Conservation (phyloP, 2,113 vertebrate genomes). For the Benitochromis conjunctus region DNA sequence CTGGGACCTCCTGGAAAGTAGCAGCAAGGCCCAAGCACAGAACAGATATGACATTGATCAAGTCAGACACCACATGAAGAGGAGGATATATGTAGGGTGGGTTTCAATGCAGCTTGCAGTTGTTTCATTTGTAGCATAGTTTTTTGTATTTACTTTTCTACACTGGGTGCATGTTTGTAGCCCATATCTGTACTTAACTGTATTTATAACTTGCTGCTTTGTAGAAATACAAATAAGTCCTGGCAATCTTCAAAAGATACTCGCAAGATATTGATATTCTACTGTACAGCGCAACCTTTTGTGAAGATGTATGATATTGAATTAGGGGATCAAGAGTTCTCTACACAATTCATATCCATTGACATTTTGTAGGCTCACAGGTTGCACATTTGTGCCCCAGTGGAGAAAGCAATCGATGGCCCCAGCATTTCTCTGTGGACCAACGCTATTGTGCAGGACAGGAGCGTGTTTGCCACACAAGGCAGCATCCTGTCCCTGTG, state of each 20-base stretch:
- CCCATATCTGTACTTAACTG: neutral
- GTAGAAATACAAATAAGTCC: neutral
- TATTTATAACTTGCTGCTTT: neutral
- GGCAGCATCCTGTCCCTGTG: neutral
- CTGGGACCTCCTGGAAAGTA: too few species aligned
- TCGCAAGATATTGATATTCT: neutral
- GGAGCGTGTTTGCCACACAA: neutral
- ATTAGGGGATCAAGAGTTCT: conserved; percentile 50
- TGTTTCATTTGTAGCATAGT: neutral
- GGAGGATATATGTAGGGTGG: neutral
- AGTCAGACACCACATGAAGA: neutral
- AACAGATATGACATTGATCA: neutral
- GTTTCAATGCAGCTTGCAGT: neutral
- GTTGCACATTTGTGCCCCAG: conserved; percentile 19
- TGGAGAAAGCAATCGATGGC: conserved; percentile 41
- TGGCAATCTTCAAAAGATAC: neutral
- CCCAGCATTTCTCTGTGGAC: conserved; percentile 39
- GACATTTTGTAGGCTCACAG: conserved; percentile 46
- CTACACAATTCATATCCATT: conserved; percentile 46
- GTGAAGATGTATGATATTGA: conserved; percentile 31
- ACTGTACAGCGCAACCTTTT: conserved; percentile 3
- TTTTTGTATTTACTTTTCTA: neutral
- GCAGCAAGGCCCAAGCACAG: neutral
- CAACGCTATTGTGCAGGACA: neutral
- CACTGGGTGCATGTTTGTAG: neutral